These are phyloP conservation scores for Mycteria americana DNA, from an alignment of 2,797 vertebrate genomes.

Conservation along the genomic window DNA sequence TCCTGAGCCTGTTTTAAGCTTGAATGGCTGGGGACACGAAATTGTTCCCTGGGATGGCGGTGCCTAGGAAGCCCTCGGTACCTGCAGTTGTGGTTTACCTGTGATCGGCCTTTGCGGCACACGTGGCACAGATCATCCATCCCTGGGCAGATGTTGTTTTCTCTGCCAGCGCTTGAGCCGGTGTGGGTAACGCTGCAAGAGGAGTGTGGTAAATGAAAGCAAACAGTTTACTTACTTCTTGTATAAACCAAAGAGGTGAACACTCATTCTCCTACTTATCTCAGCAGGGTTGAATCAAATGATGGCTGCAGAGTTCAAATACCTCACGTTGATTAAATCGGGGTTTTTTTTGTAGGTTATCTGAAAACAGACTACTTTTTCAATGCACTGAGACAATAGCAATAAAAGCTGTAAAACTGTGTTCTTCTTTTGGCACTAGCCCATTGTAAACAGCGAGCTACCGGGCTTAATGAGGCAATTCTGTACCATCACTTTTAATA, in stretches of 20 bases:
- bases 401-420: conserved; percentile 32
- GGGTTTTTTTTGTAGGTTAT: background rate
- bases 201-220: background rate
- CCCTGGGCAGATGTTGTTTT: background rate
- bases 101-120: rapidly evolving
- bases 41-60: background rate
- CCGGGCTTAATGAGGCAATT: conserved; percentile 22
- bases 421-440: conserved; percentile 29
- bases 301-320: background rate
- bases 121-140: rapidly evolving
- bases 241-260: background rate
- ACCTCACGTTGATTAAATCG: background rate
- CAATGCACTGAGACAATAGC: background rate
- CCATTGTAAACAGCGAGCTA: conserved; percentile 40
- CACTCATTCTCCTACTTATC: background rate
- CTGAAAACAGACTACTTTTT: conserved; percentile 22
- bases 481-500: conserved; percentile 52
- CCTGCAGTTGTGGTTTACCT: rapidly evolving
- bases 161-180: background rate
- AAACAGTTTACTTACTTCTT: background rate
- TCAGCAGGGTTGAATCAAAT: background rate
- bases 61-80: background rate
- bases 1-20: background rate
- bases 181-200: background rate
- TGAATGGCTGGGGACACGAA: background rate